Base-by-base conservation (phyloP, 1,140 invertebrate genomes). In the Euura lappo region DNA sequence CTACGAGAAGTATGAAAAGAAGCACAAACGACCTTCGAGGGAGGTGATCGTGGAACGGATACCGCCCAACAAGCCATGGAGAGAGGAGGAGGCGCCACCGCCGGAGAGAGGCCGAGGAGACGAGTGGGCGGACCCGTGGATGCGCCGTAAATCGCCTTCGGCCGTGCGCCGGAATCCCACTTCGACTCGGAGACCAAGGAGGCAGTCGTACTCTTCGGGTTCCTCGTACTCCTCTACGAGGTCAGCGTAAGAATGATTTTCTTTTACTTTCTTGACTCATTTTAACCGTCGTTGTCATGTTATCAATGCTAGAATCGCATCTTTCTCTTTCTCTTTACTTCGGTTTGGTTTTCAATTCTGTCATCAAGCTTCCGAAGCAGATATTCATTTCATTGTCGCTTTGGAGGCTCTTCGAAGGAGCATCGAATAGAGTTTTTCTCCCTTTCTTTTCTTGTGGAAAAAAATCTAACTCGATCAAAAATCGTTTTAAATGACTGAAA, bases 121-220 rank as follows among this genome's bases (percentile, higher is more conserved):
- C 81, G 95, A 97, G 81, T 98, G 96, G 96, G 93, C 93, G 43
- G 96, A 98, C 88, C 96, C 96, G 2, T 98, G 96, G 96, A 96
- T 96, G 94, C 86, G 93, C 6, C 90, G 91, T 7, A 94, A 93
- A 77, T 93, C 93, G 6, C 92, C 92, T 2, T 89, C 87, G 60
- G 80, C 86, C 1, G 82, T 88, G 13, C 86, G 88, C 72, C 84
- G 91, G 45, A 88, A 89, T 45, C 86, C 89, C 0, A 83, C 85
- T 45, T 86, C 88, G 2, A 85, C 88, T 0, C 82, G 89, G 47
- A 87, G 88, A 74, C 83, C 89, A 5, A 85, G 90, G 65, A 87
- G 90, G 73, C 89, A 90, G 65, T 92, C 91, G 28, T 94, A 94
- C 71, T 95, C 93, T 68, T 94, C 94, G 11, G 93, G 93, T 65